Conservation (phyloP, 1,140 invertebrate genomes). For the Drosophila sulfurigaster region DNA sequence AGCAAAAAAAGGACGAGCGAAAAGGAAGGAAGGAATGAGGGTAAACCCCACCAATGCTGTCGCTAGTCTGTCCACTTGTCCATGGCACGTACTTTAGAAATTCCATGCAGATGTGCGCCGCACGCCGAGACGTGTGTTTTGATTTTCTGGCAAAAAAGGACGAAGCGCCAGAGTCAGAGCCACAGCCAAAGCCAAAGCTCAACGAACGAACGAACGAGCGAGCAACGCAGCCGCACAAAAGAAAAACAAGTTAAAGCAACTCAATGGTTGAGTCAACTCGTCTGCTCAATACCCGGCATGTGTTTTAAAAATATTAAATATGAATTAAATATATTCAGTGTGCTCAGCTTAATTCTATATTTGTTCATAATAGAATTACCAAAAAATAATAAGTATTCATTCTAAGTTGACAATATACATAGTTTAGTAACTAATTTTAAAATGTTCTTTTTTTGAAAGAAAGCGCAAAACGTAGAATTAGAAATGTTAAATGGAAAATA, state of each 20-base stretch:
- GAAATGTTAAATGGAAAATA: too few species aligned
- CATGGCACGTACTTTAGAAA: conserved; percentile 82
- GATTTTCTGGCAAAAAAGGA: conserved; percentile 68
- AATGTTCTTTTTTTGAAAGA: too few species aligned
- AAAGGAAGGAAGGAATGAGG: neutral
- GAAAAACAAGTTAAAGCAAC: conserved; percentile 44
- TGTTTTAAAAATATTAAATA: too few species aligned
- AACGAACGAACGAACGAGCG: conserved; percentile 51
- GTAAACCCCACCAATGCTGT: conserved; percentile 13
- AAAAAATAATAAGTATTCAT: too few species aligned
- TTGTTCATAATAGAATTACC: too few species aligned
- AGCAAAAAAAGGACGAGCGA: conserved; percentile 1
- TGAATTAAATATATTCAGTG: too few species aligned
- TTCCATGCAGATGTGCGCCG: conserved; percentile 82
- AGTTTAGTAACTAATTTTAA: too few species aligned
- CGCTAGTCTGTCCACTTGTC: conserved; percentile 45
- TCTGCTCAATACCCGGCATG: too few species aligned
- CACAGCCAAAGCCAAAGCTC: conserved; percentile 46
- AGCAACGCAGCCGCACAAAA: conserved; percentile 32
- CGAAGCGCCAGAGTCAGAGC: conserved; percentile 23
- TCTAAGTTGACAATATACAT: too few species aligned
- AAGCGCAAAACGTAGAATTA: too few species aligned
- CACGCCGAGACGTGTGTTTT: conserved; percentile 83
- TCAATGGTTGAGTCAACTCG: too few species aligned
- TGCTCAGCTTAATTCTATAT: too few species aligned